A percentile compares a stretch with the other conserved stretches of the same genome.
These are phyloP conservation scores for Tiphia femorata DNA, from an alignment of 2,888 invertebrate species.

Conservation along the genomic window DNA sequence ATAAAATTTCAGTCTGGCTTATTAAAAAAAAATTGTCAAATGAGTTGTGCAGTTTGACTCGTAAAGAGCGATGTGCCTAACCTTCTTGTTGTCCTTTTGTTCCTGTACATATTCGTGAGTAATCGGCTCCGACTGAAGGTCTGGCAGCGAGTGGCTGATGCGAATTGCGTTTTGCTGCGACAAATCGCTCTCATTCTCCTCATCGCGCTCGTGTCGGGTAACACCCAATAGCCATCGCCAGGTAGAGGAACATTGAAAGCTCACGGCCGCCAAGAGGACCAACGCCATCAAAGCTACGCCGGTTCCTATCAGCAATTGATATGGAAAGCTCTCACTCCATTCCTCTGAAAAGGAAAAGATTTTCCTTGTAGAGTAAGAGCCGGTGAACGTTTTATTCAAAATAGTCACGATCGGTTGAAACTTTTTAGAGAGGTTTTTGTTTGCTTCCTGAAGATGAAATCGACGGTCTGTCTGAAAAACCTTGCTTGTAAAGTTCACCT, in stretches of 20 bases:
- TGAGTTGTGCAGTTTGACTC: constrained; percentile 21
- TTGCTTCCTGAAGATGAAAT: no score
- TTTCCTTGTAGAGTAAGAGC: no score
- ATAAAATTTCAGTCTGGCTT: no score
- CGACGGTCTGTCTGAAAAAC: no score
- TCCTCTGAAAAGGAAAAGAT: constrained; percentile 54
- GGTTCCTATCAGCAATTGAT: constrained; percentile 73
- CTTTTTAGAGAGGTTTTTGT: no score
- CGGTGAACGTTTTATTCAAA: no score
- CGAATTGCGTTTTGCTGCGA: constrained; percentile 79
- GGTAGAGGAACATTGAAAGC: constrained; percentile 80
- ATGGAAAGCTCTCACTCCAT: constrained; percentile 66
- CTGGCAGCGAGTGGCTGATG: constrained; percentile 83
- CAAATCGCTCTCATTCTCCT: constrained; percentile 70
- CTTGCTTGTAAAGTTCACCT: no score
- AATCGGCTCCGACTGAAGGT: constrained; percentile 78
- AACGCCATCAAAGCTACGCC: constrained; percentile 77
- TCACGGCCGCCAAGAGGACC: constrained; percentile 78
- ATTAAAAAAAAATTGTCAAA: no score
- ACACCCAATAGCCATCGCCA: constrained; percentile 79
- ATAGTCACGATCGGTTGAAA: no score
- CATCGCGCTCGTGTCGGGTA: constrained; percentile 56
- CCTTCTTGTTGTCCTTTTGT: constrained; percentile 80
- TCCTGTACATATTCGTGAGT: constrained; percentile 81
- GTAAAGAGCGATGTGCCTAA: no score